These are phyloP conservation scores for Cremastobaeus sp. DNA, from an alignment of 2,888 invertebrate genomes.

Conservation along the genomic window DNA sequence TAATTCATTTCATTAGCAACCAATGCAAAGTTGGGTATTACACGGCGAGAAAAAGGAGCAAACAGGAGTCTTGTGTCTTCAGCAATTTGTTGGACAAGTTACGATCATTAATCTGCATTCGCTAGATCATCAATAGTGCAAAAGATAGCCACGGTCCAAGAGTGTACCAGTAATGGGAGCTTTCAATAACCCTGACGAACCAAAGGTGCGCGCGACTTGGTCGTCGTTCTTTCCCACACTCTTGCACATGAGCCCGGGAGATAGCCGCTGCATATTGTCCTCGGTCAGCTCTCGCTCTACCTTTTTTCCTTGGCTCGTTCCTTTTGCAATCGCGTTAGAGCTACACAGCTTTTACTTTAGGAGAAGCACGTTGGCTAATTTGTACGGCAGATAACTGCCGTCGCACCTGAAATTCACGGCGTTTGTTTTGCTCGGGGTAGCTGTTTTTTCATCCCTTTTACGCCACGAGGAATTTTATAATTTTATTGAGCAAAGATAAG, in stretches of 20 bases:
- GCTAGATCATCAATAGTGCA: constrained; percentile 77
- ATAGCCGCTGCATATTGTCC: constrained; percentile 57
- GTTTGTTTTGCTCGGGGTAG: too few relatives aligned
- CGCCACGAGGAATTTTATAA: neutral
- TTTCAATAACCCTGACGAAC: constrained; percentile 75
- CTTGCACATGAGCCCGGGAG: constrained; percentile 60
- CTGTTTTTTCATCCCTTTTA: constrained; percentile 31
- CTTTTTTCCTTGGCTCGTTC: constrained; percentile 38
- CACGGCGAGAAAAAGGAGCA: constrained; percentile 25
- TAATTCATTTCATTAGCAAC: too few relatives aligned
- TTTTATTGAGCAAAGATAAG: too few relatives aligned
- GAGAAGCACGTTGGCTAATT: constrained; percentile 74
- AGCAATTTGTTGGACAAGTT: constrained; percentile 74
- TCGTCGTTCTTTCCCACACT: constrained; percentile 70
- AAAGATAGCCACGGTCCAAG: constrained; percentile 73
- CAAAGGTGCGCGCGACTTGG: constrained; percentile 65
- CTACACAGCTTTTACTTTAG: constrained; percentile 76
- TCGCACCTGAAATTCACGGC: constrained; percentile 64
- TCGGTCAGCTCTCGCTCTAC: constrained; percentile 39
- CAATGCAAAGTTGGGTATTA: constrained; percentile 21
- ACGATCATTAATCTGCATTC: constrained; percentile 76
- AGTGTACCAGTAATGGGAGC: constrained; percentile 77
- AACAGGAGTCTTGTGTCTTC: constrained; percentile 50
- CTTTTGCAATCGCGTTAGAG: constrained; percentile 68
- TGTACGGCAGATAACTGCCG: constrained; percentile 71